Conservation (phyloP, 2,888 invertebrate species). For the Elegia similella region DNA sequence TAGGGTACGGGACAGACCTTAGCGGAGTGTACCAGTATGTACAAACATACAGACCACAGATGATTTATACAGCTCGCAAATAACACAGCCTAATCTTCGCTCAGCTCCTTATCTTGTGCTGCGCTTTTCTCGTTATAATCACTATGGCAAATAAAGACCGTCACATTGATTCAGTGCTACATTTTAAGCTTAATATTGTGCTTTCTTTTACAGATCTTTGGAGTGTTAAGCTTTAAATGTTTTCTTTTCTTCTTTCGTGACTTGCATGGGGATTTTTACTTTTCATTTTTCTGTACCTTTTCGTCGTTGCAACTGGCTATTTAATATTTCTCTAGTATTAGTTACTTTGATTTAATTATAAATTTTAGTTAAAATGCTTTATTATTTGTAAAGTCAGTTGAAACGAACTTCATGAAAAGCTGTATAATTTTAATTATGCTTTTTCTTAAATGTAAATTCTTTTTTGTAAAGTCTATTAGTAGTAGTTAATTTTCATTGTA, state of each 20-base stretch:
- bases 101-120: conserved; percentile 71
- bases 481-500: background rate
- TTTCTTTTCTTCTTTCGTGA: conserved; percentile 41
- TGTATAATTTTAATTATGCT: background rate
- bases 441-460: background rate
- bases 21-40: conserved; percentile 40
- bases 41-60: conserved; percentile 54
- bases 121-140: conserved; percentile 66
- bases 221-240: conserved; percentile 48
- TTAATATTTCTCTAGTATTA: background rate
- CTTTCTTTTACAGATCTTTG: conserved; percentile 48
- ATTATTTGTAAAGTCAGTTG: background rate
- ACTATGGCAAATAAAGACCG: conserved; percentile 37
- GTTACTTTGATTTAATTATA: background rate
- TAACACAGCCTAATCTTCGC: conserved; percentile 79
- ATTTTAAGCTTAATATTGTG: conserved; percentile 41
- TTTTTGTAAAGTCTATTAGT: background rate
- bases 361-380: background rate
- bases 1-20: conserved; percentile 55
- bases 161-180: conserved; percentile 32
- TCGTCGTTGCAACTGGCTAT: conserved; percentile 46
- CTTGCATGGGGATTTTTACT: conserved; percentile 50
- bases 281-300: conserved; percentile 27
- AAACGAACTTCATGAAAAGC: background rate
- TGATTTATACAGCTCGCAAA: conserved; percentile 65